phyloP scores from a whole-genome alignment of 2,888 invertebrate species.

The Epirrhoe tristata region DNA sequence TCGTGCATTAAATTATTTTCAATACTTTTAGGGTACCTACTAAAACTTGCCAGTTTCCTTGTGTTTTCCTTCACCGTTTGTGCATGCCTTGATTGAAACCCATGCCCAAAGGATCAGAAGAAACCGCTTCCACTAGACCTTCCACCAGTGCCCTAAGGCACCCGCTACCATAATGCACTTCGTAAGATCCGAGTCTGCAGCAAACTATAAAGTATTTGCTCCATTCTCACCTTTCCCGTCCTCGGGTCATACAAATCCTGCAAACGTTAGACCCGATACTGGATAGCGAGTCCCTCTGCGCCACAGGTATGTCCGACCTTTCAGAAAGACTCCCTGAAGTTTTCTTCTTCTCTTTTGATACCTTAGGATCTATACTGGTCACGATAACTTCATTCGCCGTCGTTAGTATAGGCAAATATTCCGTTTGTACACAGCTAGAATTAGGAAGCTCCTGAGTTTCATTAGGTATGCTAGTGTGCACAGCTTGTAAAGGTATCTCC shows the following conservation, averaged over 20 bases:
- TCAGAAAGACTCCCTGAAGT: slow-evolving; percentile 65
- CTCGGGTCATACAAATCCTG: slow-evolving; percentile 87
- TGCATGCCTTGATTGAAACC: too few species aligned
- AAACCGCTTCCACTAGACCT: too few species aligned
- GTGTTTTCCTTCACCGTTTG: too few species aligned
- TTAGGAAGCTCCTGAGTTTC: slow-evolving; percentile 53
- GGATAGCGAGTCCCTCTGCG: slow-evolving; percentile 74
- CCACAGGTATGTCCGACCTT: slow-evolving; percentile 65
- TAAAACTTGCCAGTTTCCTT: too few species aligned
- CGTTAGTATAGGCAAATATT: slow-evolving; percentile 44
- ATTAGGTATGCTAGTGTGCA: slow-evolving; percentile 51
- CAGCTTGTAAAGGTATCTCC: slow-evolving; percentile 58
- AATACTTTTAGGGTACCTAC: too few species aligned
- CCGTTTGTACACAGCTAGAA: slow-evolving; percentile 55
- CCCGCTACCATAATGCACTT: too few species aligned
- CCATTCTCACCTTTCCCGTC: slow-evolving; percentile 67
- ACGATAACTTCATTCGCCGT: slow-evolving; percentile 63
- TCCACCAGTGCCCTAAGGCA: too few species aligned
- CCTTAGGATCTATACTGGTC: slow-evolving; percentile 58
- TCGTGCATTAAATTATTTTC: too few species aligned
- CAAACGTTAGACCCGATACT: slow-evolving; percentile 87
- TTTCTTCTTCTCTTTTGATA: slow-evolving; percentile 71
- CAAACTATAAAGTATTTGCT: too few species aligned
- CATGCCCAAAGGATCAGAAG: too few species aligned
- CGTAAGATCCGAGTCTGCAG: too few species aligned